These are phyloP conservation scores for Eulemur coronatus DNA, from an alignment of 2,797 vertebrate genomes.

Conservation along the genomic window DNA sequence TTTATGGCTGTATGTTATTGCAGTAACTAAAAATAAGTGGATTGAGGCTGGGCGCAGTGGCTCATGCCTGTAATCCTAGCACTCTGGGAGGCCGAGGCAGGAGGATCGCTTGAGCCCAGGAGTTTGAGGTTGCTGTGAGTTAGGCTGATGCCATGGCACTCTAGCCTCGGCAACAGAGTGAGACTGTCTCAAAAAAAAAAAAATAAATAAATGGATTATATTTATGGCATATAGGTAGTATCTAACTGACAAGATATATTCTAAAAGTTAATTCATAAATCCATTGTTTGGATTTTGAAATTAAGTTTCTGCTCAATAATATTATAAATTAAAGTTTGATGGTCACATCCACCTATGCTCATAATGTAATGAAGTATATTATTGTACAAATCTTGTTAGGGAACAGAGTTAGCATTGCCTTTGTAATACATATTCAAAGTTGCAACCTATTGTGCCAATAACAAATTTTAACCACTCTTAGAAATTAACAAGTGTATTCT, in stretches of 20 bases:
- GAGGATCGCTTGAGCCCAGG: too few relatives aligned
- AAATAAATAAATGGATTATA: not conserved
- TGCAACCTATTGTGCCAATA: not conserved
- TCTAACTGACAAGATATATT: not conserved
- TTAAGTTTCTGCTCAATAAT: slow-evolving; percentile 14
- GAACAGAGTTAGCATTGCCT: not conserved
- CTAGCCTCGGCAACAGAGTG: too few relatives aligned
- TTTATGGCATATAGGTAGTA: not conserved
- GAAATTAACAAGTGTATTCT: not conserved
- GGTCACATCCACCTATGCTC: not conserved
- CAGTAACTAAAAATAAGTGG: too few relatives aligned
- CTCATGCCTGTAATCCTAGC: too few relatives aligned
- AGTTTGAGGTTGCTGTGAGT: too few relatives aligned
- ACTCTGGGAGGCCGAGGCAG: too few relatives aligned
- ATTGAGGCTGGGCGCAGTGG: too few relatives aligned
- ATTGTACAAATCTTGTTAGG: not conserved
- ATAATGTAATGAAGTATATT: not conserved
- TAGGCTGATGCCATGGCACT: too few relatives aligned
- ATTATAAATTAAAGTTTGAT: not conserved
- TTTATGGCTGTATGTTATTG: too few relatives aligned
- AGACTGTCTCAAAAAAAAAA: too few relatives aligned
- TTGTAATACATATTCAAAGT: not conserved
- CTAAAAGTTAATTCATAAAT: slow-evolving; percentile 5
- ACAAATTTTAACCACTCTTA: not conserved
- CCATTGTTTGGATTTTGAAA: not conserved